These are phyloP conservation scores for Bradysia coprophila DNA, from an alignment of 1,140 invertebrate genomes.

Conservation along the genomic window DNA sequence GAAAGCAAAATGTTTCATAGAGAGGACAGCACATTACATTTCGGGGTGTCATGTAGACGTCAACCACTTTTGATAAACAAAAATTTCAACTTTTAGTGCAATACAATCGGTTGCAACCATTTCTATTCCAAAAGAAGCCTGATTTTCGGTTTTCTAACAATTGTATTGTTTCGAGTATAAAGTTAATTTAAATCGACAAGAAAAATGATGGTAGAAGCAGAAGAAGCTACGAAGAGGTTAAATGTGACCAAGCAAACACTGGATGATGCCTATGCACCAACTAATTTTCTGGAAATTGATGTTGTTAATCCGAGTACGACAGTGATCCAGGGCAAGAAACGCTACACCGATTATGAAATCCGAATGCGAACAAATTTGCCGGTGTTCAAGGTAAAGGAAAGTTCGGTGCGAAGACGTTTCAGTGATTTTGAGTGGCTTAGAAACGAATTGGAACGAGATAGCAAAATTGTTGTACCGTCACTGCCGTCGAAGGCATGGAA, in stretches of 20 bases:
- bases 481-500: conserved; percentile 97
- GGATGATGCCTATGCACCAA: conserved; percentile 97
- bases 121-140: too few species aligned
- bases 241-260: conserved; percentile 97
- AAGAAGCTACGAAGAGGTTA: conserved; percentile 75
- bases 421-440: conserved; percentile 99
- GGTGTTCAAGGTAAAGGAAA: conserved; percentile 99
- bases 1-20: too few species aligned
- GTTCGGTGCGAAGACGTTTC: conserved; percentile 89
- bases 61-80: too few species aligned
- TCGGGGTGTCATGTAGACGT: too few species aligned
- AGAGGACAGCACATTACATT: too few species aligned
- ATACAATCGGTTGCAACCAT: too few species aligned
- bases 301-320: conserved; percentile 97
- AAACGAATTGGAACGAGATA: conserved; percentile 96
- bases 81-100: too few species aligned
- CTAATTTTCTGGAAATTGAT: conserved; percentile 99
- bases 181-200: too few species aligned
- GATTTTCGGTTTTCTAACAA: too few species aligned
- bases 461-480: conserved; percentile 98
- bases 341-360: conserved; percentile 99
- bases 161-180: too few species aligned
- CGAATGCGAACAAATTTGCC: conserved; percentile 99
- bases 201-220: conserved; percentile 50
- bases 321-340: conserved; percentile 85